Evolutionary conservation across 2,888 invertebrate species (phyloP).

Genomic region (Monoplex corrugatus): DNA sequence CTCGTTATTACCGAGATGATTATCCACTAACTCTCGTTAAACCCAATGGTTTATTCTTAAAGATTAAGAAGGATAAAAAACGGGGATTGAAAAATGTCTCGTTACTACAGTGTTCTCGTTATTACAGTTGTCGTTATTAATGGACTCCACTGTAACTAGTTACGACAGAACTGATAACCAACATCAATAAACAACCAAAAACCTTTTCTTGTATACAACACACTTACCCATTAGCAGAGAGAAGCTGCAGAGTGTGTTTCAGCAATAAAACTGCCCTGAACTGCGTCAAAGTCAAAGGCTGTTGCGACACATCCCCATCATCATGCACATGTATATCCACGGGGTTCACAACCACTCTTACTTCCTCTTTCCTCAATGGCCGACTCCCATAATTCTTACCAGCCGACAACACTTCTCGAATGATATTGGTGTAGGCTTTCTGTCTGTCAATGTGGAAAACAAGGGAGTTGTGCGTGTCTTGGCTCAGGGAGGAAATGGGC

Average conservation of each 20-base stretch:
- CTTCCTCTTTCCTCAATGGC: background rate
- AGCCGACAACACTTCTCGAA: slow-evolving; percentile 28
- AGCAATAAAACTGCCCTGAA: slow-evolving; percentile 53
- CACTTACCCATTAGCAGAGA: slow-evolving; percentile 63
- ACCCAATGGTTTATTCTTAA: no score
- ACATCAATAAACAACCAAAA: no score
- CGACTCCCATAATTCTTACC: slow-evolving; percentile 48
- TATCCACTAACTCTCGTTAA: no score
- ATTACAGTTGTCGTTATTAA: no score
- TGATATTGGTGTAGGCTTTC: slow-evolving; percentile 48
- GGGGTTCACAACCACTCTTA: slow-evolving; percentile 38
- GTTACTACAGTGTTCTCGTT: no score
- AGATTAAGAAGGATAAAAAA: no score
- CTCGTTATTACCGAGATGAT: no score
- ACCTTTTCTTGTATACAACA: no score
- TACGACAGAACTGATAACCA: no score
- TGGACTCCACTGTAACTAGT: no score
- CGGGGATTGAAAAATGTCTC: no score
- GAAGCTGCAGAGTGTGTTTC: slow-evolving; percentile 59
- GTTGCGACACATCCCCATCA: background rate
- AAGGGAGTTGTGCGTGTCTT: slow-evolving; percentile 47
- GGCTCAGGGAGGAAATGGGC: background rate
- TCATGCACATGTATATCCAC: slow-evolving; percentile 9
- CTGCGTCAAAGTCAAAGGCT: background rate
- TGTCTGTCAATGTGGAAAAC: slow-evolving; percentile 41